Conservation (phyloP, 2,113 vertebrate genomes). For the Actenoides lindsayi region DNA sequence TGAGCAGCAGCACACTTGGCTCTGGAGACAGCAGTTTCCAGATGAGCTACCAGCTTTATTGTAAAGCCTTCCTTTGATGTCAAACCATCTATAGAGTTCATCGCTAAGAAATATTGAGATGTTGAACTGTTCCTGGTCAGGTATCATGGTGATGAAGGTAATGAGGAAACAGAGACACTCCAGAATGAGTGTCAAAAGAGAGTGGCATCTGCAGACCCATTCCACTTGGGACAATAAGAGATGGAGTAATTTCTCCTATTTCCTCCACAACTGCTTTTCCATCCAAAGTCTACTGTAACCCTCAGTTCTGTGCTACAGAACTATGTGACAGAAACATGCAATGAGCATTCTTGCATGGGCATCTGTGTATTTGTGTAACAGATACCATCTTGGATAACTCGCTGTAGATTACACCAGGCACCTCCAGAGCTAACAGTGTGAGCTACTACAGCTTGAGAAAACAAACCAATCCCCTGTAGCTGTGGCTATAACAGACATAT, state of each 20-base stretch:
- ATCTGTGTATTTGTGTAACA: conserved; percentile 20
- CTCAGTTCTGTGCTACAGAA: not conserved
- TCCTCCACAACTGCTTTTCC: not conserved
- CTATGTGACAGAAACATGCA: not conserved
- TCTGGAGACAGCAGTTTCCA: conserved; percentile 31
- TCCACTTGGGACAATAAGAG: not conserved
- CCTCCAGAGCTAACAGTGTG: conserved; percentile 61
- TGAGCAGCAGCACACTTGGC: not conserved
- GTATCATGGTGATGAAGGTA: accelerated
- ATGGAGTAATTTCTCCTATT: not conserved
- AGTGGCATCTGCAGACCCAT: not conserved
- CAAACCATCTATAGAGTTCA: not conserved
- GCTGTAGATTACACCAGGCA: conserved; percentile 35
- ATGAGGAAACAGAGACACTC: not conserved
- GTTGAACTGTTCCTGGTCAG: not conserved
- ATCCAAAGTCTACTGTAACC: not conserved
- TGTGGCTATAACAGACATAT: conserved; percentile 47
- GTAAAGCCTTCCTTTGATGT: not conserved
- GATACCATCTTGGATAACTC: conserved; percentile 49
- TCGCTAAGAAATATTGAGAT: not conserved
- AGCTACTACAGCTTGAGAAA: conserved; percentile 54
- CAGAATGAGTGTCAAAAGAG: not conserved
- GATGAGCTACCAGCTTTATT: conserved; percentile 6
- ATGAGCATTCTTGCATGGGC: not conserved
- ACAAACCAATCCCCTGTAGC: conserved; percentile 61